Evolutionary conservation across 2,888 invertebrate species (phyloP).

Genomic region (Galerucella calmariensis): DNA sequence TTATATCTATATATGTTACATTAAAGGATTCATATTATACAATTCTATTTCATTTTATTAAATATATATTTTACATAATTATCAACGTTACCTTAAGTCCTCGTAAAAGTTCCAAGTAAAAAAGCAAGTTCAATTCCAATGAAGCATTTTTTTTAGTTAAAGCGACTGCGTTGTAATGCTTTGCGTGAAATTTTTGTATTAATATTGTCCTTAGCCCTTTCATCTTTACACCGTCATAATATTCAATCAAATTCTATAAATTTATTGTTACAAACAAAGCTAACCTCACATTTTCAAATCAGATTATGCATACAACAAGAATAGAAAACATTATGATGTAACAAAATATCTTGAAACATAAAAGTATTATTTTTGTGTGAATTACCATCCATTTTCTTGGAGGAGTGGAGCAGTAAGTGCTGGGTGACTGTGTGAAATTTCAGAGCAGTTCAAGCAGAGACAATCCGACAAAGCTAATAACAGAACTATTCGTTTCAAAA

Average conservation of each 20-base stretch:
- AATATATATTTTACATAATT: conserved; percentile 56
- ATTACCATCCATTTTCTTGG: too few relatives aligned
- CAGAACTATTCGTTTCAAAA: conserved; percentile 2
- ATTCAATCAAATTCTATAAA: too few relatives aligned
- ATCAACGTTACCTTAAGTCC: conserved; percentile 56
- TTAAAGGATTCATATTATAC: conserved; percentile 53
- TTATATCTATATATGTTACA: conserved; percentile 49
- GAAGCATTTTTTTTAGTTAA: conserved; percentile 61
- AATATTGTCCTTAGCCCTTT: background rate
- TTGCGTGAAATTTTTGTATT: conserved; percentile 30
- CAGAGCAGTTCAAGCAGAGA: background rate
- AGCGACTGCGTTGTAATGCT: conserved; percentile 39
- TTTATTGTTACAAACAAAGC: too few relatives aligned
- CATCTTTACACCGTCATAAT: background rate
- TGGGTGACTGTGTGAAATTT: background rate
- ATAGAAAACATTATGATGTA: too few relatives aligned
- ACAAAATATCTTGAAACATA: too few relatives aligned
- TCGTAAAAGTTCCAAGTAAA: conserved; percentile 61
- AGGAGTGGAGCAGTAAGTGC: too few relatives aligned
- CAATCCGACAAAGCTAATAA: background rate
- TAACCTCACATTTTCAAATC: too few relatives aligned
- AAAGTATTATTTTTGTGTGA: too few relatives aligned
- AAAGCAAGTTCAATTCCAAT: conserved; percentile 67
- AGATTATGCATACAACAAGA: too few relatives aligned
- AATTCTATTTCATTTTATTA: conserved; percentile 49